Base-by-base conservation (phyloP, 2,113 vertebrate species). In the Cololabis saira region DNA sequence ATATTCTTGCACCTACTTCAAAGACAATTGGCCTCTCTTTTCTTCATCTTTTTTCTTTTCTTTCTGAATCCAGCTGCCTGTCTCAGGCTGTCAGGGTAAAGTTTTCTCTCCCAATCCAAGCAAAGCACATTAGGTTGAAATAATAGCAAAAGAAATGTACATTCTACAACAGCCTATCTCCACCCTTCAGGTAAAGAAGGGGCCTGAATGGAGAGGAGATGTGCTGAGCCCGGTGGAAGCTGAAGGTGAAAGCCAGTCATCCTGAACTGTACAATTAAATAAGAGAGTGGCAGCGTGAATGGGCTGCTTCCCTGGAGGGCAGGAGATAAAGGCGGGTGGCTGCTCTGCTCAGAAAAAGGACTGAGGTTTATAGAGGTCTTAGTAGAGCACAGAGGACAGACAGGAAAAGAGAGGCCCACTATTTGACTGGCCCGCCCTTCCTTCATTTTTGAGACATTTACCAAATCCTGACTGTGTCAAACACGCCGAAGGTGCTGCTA, bases 201-300 rank as follows among this genome's bases (percentile, higher is more conserved):
- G 44, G 58, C 75, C 58, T 50, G 43, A 74, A 17, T 53, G 40
- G 56, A 54, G 30, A 57, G 60, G 67, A 61, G 78, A 80, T 80
- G 83, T 83, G 87, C 89, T 90, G 83, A 87, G 79, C 59, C 67
- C 11, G 53, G 71, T 62, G 75, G 78, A 76, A 72, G 77, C 74
- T 85, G 85, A 92, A 91, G 85, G 88, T 89, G 83, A 91, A 82
- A 90, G 71, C 55, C 85, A 92, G 86, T 85, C 90, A 92, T 90
- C 88, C 87, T 65, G 77, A 92, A 91, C 90, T 82, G 84, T 75
- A 87, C 89, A 93, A 91, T 93, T 93, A 93, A 93, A 91, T 90
- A 81, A 87, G 74, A 76, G 74, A 58, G 80, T 58, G 74, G 69
- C 78, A 72, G 81, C 54, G 49, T 83, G 89, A 89, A 91, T 78